Conservation (phyloP, 2,113 vertebrate species). For the Oreocharis arfaki region DNA sequence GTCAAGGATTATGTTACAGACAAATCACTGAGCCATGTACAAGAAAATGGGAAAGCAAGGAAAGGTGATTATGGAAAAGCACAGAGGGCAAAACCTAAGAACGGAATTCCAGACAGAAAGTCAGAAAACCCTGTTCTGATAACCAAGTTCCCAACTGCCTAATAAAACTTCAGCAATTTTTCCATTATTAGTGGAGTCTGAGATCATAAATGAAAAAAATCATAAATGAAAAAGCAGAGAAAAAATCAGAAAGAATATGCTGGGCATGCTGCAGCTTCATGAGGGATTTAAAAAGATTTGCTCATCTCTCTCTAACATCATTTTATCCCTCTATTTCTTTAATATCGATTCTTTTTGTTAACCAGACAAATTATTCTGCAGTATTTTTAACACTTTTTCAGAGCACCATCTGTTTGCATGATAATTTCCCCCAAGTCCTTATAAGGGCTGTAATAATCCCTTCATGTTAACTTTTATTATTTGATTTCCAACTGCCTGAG, state of each 20-base stretch:
- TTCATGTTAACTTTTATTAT: constrained; percentile 16
- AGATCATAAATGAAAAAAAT: not conserved
- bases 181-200: not conserved
- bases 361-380: not conserved
- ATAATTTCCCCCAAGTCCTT: constrained; percentile 16
- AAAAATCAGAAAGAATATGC: not conserved
- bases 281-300: not conserved
- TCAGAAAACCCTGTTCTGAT: not conserved
- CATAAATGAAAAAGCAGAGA: not conserved
- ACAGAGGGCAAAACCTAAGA: not conserved
- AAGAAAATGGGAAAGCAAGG: not conserved
- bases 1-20: not conserved
- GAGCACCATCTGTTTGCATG: not conserved
- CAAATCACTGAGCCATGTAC: not conserved
- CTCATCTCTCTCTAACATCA: not conserved
- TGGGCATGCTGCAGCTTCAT: not conserved
- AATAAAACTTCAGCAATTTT: not conserved
- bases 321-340: not conserved
- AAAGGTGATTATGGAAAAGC: not conserved
- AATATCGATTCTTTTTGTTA: not conserved
- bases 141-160: not conserved
- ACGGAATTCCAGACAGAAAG: not conserved
- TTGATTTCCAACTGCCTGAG: not conserved
- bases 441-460: constrained; percentile 5
- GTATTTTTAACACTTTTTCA: constrained; percentile 2